Evolutionary conservation across 2,888 invertebrate species (phyloP), one percentile per base, ranked within the genome.

Genomic region (Bugula neritina): DNA sequence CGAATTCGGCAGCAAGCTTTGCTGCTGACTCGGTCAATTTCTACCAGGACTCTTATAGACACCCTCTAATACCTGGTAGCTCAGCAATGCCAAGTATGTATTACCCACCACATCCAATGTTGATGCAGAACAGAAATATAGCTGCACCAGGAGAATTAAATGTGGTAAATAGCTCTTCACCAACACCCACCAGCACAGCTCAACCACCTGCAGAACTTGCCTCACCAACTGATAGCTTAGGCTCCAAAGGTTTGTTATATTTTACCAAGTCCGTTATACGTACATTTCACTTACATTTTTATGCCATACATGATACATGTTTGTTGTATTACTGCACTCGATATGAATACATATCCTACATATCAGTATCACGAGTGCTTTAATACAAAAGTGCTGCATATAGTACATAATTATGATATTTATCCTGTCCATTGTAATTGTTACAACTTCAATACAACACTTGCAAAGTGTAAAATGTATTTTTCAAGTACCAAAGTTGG

Each of bases 191-290:
- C 17, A 31, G 63, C 63, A n/a, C 31, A 10, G 27, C 21, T 27
- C 63, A 63, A 34, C 63, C 63, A 31, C 63, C 63, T 25, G 63
- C 34, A 63, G 63, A 63, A 63, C 63, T 63, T 31, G 63, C 63
- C 5, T 63, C 63, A 31, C 63, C 63, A 63, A 63, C 63, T 31
- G 63, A 63, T 5, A 63, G 63, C 31, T 31, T 63, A 3, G 63
- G 63, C 34, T 63, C 63, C 63, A 63, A 63, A 34, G 63, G 63
- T 63, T 13, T 25, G 63, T 17, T 52, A 21, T 13, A 13, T 13
- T 17, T 13, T 52, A 17, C 52, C 52, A 17, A 52, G 52, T 52
- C n/a, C n/a, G n/a, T n/a, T n/a, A n/a, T n/a, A n/a, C n/a, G n/a
- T n/a, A n/a, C n/a, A n/a, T n/a, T n/a, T n/a, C n/a, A n/a, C n/a